Conservation (phyloP, 64 coral and sea anemone genomes). For the Platygyra sinensis region DNA sequence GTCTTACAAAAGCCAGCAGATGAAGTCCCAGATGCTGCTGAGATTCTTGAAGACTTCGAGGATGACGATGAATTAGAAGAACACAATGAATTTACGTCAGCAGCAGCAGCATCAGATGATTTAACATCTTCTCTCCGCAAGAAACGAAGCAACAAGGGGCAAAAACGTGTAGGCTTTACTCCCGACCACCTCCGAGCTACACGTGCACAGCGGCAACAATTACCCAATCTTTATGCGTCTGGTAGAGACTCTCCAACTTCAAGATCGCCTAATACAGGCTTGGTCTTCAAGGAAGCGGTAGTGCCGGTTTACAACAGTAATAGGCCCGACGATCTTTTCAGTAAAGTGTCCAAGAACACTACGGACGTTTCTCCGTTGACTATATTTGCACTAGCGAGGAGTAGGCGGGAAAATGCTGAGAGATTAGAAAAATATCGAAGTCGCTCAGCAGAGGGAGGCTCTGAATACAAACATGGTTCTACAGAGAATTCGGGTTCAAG, state of each 20-base stretch:
- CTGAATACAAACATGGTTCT: not conserved
- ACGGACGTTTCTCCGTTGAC: constrained; percentile 71
- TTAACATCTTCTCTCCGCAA: not conserved
- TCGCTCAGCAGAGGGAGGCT: not conserved
- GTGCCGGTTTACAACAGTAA: constrained; percentile 62
- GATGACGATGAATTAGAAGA: constrained; percentile 30
- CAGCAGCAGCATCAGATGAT: not conserved
- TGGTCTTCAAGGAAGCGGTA: constrained; percentile 35
- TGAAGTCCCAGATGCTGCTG: constrained; percentile 64
- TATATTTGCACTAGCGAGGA: constrained; percentile 82
- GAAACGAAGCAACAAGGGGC: not conserved
- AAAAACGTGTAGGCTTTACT: constrained; percentile 2
- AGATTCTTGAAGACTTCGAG: constrained; percentile 44
- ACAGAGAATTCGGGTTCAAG: not conserved
- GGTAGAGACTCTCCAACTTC: constrained; percentile 2
- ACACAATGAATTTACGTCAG: not conserved
- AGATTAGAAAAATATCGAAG: not conserved
- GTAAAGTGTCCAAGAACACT: constrained; percentile 12
- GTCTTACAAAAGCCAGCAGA: constrained; percentile 32
- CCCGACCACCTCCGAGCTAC: not conserved
- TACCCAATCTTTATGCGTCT: not conserved
- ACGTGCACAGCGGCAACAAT: not conserved
- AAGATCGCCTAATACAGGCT: not conserved
- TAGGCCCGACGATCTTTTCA: constrained; percentile 27
- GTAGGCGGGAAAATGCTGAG: constrained; percentile 51